Evolutionary conservation across 1,140 invertebrate genomes (phyloP).

Genomic region (Eriocheir sinensis): DNA sequence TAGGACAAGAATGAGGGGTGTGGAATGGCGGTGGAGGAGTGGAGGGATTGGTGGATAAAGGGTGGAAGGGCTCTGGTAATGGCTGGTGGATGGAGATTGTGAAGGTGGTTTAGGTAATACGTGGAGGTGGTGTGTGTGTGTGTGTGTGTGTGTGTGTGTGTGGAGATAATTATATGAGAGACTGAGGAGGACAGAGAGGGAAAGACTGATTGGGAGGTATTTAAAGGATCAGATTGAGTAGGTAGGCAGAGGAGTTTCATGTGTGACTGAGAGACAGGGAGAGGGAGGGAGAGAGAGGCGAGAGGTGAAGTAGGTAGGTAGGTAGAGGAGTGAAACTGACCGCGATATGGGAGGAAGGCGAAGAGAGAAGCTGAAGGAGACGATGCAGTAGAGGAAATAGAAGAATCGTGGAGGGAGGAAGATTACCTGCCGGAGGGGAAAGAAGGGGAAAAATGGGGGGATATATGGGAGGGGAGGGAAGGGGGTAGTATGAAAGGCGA

Average conservation of each 20-base stretch:
- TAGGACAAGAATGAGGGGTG: background rate
- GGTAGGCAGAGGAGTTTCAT: too few relatives aligned
- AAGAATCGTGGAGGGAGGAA: too few relatives aligned
- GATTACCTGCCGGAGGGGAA: background rate
- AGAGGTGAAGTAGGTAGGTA: background rate
- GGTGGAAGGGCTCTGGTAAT: background rate
- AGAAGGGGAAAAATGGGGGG: background rate
- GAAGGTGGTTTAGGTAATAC: background rate
- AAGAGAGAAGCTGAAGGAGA: slow-evolving; percentile 11
- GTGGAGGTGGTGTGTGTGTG: background rate
- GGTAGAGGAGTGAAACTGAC: background rate
- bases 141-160: too few relatives aligned
- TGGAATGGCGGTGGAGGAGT: too few relatives aligned
- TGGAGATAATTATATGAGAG: background rate
- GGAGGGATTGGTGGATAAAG: background rate
- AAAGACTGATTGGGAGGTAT: background rate
- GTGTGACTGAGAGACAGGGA: too few relatives aligned
- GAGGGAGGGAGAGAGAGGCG: background rate
- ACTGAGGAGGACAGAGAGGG: background rate
- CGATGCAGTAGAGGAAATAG: background rate
- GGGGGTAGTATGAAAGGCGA: background rate
- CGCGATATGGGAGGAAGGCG: background rate
- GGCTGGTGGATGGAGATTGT: background rate
- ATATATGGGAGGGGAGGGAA: background rate
- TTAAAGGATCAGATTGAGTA: too few relatives aligned